Evolutionary conservation across 2,888 invertebrate species (phyloP), one percentile per base, ranked within the genome.

Genomic region (Cantharis rustica): DNA sequence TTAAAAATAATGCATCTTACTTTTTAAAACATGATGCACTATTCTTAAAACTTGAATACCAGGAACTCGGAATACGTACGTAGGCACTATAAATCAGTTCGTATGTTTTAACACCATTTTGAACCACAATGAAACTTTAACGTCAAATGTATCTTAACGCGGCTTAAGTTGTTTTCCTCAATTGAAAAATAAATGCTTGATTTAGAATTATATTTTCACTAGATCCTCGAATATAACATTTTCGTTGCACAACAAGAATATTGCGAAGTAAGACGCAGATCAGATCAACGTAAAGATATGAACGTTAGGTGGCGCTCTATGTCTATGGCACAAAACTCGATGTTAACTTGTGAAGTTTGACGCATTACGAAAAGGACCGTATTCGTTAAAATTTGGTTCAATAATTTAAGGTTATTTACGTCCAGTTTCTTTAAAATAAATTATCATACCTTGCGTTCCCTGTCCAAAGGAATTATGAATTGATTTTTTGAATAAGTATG

Each of bases 31-130:
- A 80, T 84, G 85, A 86, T 84, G 84, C 84, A 85, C 85, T 84
- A 86, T 86, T 85, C 85, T 84, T 83, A 84, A 85, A 84, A 86
- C 83, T 80, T 83, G 79, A 86, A 86, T 86, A 86, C 86, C 85
- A 79, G 86, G 87, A 87, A 87, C 83, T 85, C 82, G 82, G 83
- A 84, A 84, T 86, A 86, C 85, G 85, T 85, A 85, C 82, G 73
- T 75, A 75, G 69, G 63, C 73, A 66, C 47, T 47, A 47, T 47
- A 47, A 75, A 75, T 73, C 66, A 71, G 68, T 75, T 31, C 69
- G 69, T 75, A 75, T 62, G 26, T 75, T 77, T 74, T 63, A 23
- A 68, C 71, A 73, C 16, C 61, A 77, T 74, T 70, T 64, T 73
- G 61, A 20, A 69, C 72, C 47, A 72, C 69, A 69, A 9, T 17